Percentiles rank a stretch among this genome's conserved stretches.
phyloP scores from a whole-genome alignment of 2,113 vertebrate genomes.

The Oncorhynchus gorbuscha region DNA sequence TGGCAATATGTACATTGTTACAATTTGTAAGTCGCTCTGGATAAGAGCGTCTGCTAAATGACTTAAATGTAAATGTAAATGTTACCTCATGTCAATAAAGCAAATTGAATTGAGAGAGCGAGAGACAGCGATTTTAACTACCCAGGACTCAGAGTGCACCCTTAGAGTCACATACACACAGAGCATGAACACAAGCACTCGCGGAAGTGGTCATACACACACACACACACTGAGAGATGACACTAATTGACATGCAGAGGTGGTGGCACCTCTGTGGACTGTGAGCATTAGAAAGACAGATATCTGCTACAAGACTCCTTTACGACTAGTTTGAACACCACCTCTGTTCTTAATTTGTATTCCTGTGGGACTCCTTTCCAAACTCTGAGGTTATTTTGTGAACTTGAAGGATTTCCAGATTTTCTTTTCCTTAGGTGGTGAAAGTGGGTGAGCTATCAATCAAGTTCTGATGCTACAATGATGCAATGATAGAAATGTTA shows the following conservation, averaged over 20 bases:
- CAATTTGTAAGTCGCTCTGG: too few relatives aligned
- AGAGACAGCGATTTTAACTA: constrained; percentile 5
- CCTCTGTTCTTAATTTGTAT: constrained; percentile 55
- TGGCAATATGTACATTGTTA: too few relatives aligned
- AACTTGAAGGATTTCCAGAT: constrained; percentile 55
- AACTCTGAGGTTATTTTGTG: constrained; percentile 53
- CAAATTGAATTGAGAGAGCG: too few relatives aligned
- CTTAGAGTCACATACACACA: background rate
- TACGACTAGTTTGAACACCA: constrained; percentile 28
- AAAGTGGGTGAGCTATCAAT: constrained; percentile 62
- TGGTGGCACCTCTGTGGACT: constrained; percentile 14
- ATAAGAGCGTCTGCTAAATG: too few relatives aligned
- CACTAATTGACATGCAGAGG: constrained; percentile 29
- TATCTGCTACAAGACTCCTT: background rate
- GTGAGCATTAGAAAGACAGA: constrained; percentile 29
- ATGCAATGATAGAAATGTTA: constrained; percentile 57
- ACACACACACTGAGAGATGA: background rate
- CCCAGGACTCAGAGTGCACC: constrained; percentile 33
- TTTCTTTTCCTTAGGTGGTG: constrained; percentile 44
- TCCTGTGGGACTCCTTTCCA: constrained; percentile 37
- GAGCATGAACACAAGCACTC: background rate
- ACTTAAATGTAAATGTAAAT: too few relatives aligned
- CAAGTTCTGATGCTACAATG: constrained; percentile 69
- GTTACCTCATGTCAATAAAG: too few relatives aligned
- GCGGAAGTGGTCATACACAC: background rate